Percentiles rank a stretch among this genome's conserved stretches.
Evolutionary conservation across 2,888 invertebrate genomes (phyloP).

Genomic region (Cotesia congregata): DNA sequence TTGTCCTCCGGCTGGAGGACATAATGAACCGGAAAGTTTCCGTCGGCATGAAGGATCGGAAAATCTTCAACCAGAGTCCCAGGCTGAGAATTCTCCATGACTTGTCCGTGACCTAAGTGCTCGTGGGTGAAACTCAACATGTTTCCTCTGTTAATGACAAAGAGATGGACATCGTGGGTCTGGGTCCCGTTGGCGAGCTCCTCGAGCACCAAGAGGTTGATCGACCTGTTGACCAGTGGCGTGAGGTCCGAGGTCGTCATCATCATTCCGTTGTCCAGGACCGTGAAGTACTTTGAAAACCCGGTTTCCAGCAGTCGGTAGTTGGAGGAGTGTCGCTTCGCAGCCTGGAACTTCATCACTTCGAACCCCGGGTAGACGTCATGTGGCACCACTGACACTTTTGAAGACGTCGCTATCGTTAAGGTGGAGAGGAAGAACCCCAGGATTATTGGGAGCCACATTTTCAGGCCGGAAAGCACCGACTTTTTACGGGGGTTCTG

Average conservation of each 20-base stretch:
- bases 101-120: constrained; percentile 77
- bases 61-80: constrained; percentile 82
- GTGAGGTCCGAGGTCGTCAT: constrained; percentile 92
- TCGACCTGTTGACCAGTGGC: constrained; percentile 84
- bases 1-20: constrained; percentile 82
- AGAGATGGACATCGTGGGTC: constrained; percentile 84
- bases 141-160: constrained; percentile 85
- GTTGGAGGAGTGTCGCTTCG: constrained; percentile 69
- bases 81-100: constrained; percentile 82
- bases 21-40: constrained; percentile 81
- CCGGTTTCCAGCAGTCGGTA: constrained; percentile 83
- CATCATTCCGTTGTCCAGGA: constrained; percentile 88
- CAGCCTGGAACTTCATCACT: constrained; percentile 80
- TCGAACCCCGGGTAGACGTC: constrained; percentile 92
- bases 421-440: constrained; percentile 43
- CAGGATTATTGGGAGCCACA: constrained; percentile 61
- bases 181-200: constrained; percentile 85
- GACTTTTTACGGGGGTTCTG: constrained; percentile 39
- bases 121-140: constrained; percentile 84
- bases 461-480: constrained; percentile 53
- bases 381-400: constrained; percentile 82
- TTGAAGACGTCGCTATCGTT: constrained; percentile 38
- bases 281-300: constrained; percentile 87
- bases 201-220: constrained; percentile 85
- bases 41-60: constrained; percentile 80